These are phyloP conservation scores for Canis aureus DNA, from an alignment of 2,113 vertebrate genomes.

Conservation along the genomic window DNA sequence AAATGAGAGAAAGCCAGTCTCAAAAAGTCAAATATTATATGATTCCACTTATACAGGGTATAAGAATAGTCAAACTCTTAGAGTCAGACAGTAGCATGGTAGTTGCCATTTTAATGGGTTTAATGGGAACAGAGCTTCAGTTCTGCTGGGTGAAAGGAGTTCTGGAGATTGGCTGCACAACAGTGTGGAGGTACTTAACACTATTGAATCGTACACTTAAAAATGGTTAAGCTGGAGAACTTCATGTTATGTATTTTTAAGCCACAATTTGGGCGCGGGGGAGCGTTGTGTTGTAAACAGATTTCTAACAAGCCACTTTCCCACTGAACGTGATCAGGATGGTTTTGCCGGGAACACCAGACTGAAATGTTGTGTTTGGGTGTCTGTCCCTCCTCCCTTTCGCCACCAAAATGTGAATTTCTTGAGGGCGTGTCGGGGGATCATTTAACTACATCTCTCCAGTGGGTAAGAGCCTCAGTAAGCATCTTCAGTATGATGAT, in stretches of 20 bases:
- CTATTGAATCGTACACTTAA: background rate
- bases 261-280: background rate
- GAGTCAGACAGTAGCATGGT: background rate
- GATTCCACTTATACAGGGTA: background rate
- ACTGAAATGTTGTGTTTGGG: background rate
- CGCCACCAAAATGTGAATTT: background rate
- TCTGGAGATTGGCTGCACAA: background rate
- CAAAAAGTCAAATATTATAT: background rate
- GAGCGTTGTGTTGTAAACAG: background rate
- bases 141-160: background rate
- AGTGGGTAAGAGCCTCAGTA: background rate
- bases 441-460: background rate
- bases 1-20: background rate
- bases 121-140: background rate
- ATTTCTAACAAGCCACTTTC: background rate
- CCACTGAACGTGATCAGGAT: background rate
- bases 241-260: background rate
- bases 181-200: background rate
- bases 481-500: background rate
- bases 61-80: background rate
- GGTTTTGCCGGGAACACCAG: background rate
- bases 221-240: background rate
- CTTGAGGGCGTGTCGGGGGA: background rate
- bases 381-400: background rate
- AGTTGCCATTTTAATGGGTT: background rate